phyloP scores from a whole-genome alignment of 2,888 invertebrate genomes.

The Apamea monoglypha region DNA sequence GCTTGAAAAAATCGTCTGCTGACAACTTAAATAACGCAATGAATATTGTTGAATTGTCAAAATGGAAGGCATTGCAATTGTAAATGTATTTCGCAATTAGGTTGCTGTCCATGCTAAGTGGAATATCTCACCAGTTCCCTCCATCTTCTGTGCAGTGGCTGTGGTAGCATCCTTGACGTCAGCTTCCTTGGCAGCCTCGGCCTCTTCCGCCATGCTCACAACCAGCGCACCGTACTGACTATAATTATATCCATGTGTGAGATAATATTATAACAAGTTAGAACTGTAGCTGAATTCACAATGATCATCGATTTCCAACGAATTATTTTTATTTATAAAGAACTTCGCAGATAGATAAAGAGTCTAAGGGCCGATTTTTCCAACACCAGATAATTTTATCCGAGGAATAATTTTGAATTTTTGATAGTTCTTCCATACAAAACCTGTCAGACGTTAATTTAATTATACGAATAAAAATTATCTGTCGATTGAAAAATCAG shows the following conservation, averaged over 20 bases:
- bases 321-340: constrained; percentile 8
- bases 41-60: neutral
- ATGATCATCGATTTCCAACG: constrained; percentile 24
- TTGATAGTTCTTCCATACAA: too few species aligned
- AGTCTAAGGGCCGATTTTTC: neutral
- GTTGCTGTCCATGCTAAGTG: neutral
- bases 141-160: constrained; percentile 62
- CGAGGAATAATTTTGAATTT: too few species aligned
- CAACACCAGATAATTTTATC: too few species aligned
- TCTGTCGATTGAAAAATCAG: too few species aligned
- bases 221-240: constrained; percentile 88
- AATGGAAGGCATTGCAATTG: neutral
- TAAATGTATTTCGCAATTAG: neutral
- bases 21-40: neutral
- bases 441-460: too few species aligned
- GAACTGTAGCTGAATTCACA: neutral
- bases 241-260: constrained; percentile 54
- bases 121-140: constrained; percentile 69
- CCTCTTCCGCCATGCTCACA: constrained; percentile 83
- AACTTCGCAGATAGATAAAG: neutral
- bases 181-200: constrained; percentile 58
- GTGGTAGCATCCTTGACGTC: constrained; percentile 70
- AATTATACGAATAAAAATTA: too few species aligned
- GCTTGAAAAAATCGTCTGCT: neutral
- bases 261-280: neutral